A percentile compares a stretch with the other conserved stretches of the same genome.
These are phyloP conservation scores for Dipus sagitta DNA, from an alignment of 2,797 vertebrate genomes.

Conservation along the genomic window DNA sequence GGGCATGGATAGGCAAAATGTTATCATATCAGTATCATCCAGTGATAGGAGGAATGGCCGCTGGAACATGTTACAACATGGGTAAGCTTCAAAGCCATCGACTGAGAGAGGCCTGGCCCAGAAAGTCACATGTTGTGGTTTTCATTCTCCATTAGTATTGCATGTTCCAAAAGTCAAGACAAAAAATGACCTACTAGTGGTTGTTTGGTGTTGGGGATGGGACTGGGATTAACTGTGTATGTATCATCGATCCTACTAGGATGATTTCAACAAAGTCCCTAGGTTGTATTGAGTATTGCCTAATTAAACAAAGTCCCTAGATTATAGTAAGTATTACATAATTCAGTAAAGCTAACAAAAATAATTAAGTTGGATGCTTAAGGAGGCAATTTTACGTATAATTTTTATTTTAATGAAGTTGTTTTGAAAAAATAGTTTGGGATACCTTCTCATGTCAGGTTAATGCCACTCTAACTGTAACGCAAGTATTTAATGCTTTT, in stretches of 20 bases:
- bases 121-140: neutral
- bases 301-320: neutral
- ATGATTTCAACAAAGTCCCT: neutral
- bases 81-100: neutral
- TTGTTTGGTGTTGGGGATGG: neutral
- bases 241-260: neutral
- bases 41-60: slow-evolving; percentile 2
- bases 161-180: neutral
- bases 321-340: neutral
- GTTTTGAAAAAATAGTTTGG: neutral
- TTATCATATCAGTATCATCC: neutral
- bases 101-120: neutral
- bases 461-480: neutral
- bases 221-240: neutral
- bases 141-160: neutral
- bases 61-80: neutral
- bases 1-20: slow-evolving; percentile 11
- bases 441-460: slow-evolving; percentile 18
- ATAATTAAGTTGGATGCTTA: neutral
- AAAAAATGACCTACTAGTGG: neutral
- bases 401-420: neutral
- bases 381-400: neutral
- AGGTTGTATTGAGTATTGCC: too few relatives aligned
- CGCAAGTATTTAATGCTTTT: neutral
- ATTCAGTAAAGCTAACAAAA: neutral